Evolutionary conservation across 2,888 invertebrate species (phyloP), one percentile per base, ranked within the genome.

Genomic region (Tenthredo amoena): DNA sequence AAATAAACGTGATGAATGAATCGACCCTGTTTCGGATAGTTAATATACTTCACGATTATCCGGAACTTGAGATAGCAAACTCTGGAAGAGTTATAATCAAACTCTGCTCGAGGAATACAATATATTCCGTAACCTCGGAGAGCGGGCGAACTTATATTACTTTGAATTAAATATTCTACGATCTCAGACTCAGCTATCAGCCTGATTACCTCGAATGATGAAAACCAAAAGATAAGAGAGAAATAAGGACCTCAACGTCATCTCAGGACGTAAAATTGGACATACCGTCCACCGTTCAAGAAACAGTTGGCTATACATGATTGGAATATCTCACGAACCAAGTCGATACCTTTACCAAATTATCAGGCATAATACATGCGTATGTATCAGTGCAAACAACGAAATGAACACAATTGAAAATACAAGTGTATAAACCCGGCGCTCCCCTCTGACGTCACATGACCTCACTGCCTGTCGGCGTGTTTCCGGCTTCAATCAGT

Each of bases 331-430:
- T 43, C 15, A 43, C 74, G 58, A 26, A 74, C 12, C 74, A 21
- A 58, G 74, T 84, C 43, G 58, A 76, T 55, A 37, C 85, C 18
- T 71, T 47, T 65, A 37, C 40, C 50, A 55, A 62, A 77, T 55
- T 77, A 9, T 21, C 18, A 26, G 58, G 6, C 7, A 65, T n/a
- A n/a, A 21, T 68, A 74, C 74, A 65, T 62, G 40, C 71, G 77
- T 84, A 21, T 71, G 84, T 81, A 74, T 85, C 85, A 87, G 86
- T 86, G 81, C 85, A 71, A 87, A 87, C 47, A 87, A 87, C 47
- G 71, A 7, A 72, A 34, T 86, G 86, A 88, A 86, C 87, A 89
- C 89, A 90, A 91, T 91, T 89, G 89, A 89, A 90, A 91, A 88
- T 86, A 88, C 88, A 87, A 87, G 86, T 85, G 87, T 85, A 88